Evolutionary conservation across 2,797 vertebrate species (phyloP).

Genomic region (Platyrinchus mystaceus): DNA sequence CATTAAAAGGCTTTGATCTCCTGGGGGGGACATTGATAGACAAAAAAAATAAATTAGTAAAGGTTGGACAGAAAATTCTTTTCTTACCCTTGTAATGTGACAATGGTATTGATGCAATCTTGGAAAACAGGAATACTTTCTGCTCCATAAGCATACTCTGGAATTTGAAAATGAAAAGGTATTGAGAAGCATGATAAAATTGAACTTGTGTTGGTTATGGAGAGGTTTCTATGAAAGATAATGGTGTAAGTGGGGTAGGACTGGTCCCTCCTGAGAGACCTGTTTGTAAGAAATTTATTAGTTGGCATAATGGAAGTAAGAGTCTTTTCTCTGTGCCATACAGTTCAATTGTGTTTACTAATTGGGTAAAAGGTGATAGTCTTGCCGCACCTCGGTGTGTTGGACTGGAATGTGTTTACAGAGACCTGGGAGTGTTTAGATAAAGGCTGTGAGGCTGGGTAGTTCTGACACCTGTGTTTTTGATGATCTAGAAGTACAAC

Average conservation of each 20-base stretch:
- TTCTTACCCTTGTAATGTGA: no score
- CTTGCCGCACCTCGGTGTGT: background rate
- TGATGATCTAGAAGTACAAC: background rate
- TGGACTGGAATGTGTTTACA: background rate
- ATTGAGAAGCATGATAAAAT: background rate
- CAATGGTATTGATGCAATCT: background rate
- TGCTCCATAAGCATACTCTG: background rate
- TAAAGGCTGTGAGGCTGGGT: background rate
- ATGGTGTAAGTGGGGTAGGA: background rate
- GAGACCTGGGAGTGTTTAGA: background rate
- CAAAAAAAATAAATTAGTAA: no score
- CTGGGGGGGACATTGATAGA: no score
- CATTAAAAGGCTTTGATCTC: no score
- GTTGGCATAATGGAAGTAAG: background rate
- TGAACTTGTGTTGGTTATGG: background rate
- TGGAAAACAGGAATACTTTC: background rate
- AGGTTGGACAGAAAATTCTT: no score
- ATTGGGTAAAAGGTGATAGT: background rate
- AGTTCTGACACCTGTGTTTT: background rate
- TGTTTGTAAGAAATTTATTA: background rate
- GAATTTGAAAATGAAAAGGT: background rate
- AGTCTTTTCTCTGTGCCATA: background rate
- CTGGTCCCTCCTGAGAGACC: background rate
- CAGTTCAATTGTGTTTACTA: background rate
- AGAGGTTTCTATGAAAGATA: background rate